Conservation (phyloP, 2,888 invertebrate species). For the Leptarthrus brevirostris region DNA sequence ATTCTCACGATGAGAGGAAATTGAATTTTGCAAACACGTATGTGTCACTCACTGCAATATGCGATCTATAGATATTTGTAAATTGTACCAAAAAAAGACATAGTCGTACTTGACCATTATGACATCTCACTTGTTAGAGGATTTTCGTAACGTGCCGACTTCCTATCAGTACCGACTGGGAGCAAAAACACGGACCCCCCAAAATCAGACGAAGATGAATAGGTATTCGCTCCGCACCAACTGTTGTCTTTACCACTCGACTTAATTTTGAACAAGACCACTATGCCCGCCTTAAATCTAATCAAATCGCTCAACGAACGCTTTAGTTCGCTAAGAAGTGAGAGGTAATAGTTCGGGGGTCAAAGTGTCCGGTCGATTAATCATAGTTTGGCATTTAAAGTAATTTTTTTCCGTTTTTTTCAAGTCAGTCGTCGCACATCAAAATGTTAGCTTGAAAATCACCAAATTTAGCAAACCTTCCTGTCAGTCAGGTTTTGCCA, state of each 20-base stretch:
- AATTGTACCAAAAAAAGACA: not conserved
- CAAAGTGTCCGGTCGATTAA: slow-evolving; percentile 42
- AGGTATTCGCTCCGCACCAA: slow-evolving; percentile 21
- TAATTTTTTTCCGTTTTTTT: slow-evolving; percentile 37
- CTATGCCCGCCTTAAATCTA: slow-evolving; percentile 37
- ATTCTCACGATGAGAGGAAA: no score
- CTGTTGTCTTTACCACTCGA: slow-evolving; percentile 39
- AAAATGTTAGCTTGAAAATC: slow-evolving; percentile 3
- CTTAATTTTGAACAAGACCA: slow-evolving; percentile 29
- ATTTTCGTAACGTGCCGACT: slow-evolving; percentile 7
- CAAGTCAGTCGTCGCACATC: slow-evolving; percentile 21
- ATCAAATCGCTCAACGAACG: slow-evolving; percentile 11
- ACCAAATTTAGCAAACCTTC: slow-evolving; percentile 5
- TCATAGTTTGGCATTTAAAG: slow-evolving; percentile 45
- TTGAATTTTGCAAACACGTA: no score
- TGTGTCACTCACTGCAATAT: no score
- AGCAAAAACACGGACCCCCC: slow-evolving; percentile 32
- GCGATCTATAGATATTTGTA: no score
- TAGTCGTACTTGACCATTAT: slow-evolving; percentile 32
- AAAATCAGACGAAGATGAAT: slow-evolving; percentile 30
- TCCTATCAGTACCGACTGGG: slow-evolving; percentile 19
- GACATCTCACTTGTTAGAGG: slow-evolving; percentile 20
- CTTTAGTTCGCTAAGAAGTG: slow-evolving; percentile 1
- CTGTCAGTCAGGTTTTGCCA: not conserved
- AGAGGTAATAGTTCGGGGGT: slow-evolving; percentile 46